phyloP scores from a whole-genome alignment of 1,140 invertebrate species.

The Tetragnatha versicolor region DNA sequence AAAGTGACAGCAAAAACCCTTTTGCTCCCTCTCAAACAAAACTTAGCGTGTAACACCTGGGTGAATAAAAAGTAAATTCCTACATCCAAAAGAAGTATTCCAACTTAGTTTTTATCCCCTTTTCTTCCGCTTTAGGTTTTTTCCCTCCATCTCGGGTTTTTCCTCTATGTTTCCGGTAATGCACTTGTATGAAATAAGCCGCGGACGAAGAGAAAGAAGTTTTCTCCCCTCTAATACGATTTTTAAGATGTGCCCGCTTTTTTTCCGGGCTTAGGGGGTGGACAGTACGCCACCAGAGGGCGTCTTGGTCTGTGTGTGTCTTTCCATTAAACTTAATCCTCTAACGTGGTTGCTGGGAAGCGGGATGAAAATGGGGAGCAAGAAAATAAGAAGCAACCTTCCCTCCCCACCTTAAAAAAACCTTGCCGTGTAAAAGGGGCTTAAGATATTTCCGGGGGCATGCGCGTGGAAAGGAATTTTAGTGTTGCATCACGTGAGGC shows the following conservation, averaged over 20 bases:
- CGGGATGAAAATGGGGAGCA: constrained; percentile 11
- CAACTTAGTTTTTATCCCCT: constrained; percentile 34
- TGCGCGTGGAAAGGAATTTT: background rate
- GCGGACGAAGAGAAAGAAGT: background rate
- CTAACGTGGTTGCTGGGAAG: constrained; percentile 44
- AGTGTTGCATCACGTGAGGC: too few relatives aligned
- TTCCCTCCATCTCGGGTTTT: background rate
- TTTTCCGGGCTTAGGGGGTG: constrained; percentile 33
- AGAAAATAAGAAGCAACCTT: background rate
- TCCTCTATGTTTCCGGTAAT: constrained; percentile 42
- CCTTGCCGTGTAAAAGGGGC: background rate
- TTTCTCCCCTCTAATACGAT: constrained; percentile 48
- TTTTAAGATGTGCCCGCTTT: constrained; percentile 52
- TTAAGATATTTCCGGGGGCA: background rate
- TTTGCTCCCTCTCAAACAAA: background rate
- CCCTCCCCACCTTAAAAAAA: too few relatives aligned
- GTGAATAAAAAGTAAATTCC: constrained; percentile 50
- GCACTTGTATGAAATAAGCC: constrained; percentile 47
- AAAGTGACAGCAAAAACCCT: background rate
- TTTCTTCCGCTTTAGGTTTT: constrained; percentile 11
- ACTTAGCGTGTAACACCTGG: constrained; percentile 12
- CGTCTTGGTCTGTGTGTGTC: constrained; percentile 40
- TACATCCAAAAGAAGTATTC: constrained; percentile 35
- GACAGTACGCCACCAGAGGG: background rate
- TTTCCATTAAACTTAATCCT: constrained; percentile 55